These are phyloP conservation scores for Nymphalis urticae DNA, from an alignment of 2,888 invertebrate species.

Conservation along the genomic window DNA sequence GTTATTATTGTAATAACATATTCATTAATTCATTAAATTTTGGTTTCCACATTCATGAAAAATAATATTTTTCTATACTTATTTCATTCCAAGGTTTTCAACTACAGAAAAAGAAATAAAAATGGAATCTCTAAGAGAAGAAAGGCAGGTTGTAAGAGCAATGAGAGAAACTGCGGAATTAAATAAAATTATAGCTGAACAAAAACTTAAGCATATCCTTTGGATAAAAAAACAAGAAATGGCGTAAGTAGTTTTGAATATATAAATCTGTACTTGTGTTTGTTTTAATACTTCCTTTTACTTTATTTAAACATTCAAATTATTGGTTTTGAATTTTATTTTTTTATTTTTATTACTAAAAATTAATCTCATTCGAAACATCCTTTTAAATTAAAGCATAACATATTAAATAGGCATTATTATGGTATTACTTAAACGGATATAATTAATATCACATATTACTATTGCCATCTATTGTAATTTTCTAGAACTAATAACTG, in stretches of 20 bases:
- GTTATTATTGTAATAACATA: background rate
- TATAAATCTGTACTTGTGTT: too few species aligned
- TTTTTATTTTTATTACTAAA: too few species aligned
- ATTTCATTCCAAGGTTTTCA: constrained; percentile 49
- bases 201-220: constrained; percentile 78
- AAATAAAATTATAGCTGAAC: constrained; percentile 83
- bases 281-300: too few species aligned
- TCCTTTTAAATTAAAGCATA: too few species aligned
- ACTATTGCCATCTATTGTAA: too few species aligned
- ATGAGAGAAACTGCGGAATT: constrained; percentile 83
- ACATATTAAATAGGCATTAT: too few species aligned
- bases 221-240: constrained; percentile 73
- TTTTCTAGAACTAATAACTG: too few species aligned
- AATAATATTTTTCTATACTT: background rate
- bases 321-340: too few species aligned
- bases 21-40: background rate
- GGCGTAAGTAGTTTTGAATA: constrained; percentile 53
- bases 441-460: too few species aligned
- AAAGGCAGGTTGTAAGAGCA: constrained; percentile 65
- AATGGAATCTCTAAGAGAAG: constrained; percentile 70
- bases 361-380: too few species aligned
- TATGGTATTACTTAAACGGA: too few species aligned
- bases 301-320: too few species aligned
- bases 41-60: background rate
- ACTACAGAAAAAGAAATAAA: constrained; percentile 64